phyloP scores from a whole-genome alignment of 2,113 vertebrate species.

The Balaeniceps rex region DNA sequence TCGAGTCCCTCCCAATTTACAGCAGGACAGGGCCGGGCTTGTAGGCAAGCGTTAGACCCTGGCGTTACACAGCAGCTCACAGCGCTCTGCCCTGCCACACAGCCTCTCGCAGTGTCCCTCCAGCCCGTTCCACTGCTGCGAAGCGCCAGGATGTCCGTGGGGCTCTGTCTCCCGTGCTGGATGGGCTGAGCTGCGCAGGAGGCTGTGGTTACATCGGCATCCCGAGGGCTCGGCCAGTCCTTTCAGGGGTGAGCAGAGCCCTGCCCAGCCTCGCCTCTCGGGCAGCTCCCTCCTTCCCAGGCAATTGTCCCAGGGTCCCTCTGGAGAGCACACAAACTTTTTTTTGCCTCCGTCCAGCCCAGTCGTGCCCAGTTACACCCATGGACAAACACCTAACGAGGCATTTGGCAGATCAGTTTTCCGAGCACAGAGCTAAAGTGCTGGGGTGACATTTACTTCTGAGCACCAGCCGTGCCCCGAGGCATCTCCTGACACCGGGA shows the following conservation, averaged over 20 bases:
- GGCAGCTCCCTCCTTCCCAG: not conserved
- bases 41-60: too few species aligned
- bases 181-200: not conserved
- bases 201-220: not conserved
- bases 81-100: not conserved
- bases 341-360: not conserved
- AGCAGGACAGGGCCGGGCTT: not conserved
- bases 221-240: not conserved
- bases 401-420: not conserved
- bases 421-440: not conserved
- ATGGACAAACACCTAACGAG: not conserved
- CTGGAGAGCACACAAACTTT: too few species aligned
- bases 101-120: too few species aligned
- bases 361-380: not conserved
- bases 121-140: not conserved
- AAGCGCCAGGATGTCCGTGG: accelerated
- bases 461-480: not conserved
- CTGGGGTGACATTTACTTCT: not conserved
- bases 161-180: accelerated
- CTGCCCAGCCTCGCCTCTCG: not conserved
- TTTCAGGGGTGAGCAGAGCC: not conserved
- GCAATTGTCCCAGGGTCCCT: not conserved
- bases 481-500: not conserved
- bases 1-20: not conserved
- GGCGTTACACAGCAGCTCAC: not conserved